A percentile compares a stretch with the other conserved stretches of the same genome.
Conservation (phyloP, 2,888 invertebrate species). For the Didymodactylos carnosus region DNA sequence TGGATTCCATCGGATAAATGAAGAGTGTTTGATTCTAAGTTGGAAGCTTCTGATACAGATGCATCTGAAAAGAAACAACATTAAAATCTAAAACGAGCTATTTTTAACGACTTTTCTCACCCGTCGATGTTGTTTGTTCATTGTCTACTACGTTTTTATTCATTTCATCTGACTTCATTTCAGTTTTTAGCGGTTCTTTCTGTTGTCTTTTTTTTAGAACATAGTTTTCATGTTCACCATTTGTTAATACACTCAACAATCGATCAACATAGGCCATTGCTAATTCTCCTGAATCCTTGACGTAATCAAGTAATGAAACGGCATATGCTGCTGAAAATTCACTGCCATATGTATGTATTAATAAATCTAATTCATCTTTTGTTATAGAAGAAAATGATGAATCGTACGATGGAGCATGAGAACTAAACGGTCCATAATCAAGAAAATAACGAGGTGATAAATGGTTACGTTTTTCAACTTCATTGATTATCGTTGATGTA, state of each 20-base stretch:
- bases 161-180: no score
- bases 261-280: conserved; percentile 8
- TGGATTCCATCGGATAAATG: no score
- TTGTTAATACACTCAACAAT: neutral
- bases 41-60: no score
- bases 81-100: no score
- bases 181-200: neutral
- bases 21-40: no score
- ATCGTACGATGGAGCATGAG: conserved; percentile 86
- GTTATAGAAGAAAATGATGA: conserved; percentile 80
- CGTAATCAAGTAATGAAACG: conserved; percentile 41
- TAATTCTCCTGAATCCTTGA: conserved; percentile 2
- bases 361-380: conserved; percentile 72
- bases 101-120: no score
- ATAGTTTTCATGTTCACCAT: conserved; percentile 5
- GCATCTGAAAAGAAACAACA: no score
- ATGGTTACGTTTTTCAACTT: neutral
- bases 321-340: conserved; percentile 69
- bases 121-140: no score
- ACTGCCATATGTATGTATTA: conserved; percentile 74
- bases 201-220: neutral
- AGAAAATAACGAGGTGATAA: conserved; percentile 44
- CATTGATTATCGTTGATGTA: neutral
- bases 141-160: no score
- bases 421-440: conserved; percentile 80